phyloP scores from a whole-genome alignment of 1,140 invertebrate species.

The Drosophila erecta region DNA sequence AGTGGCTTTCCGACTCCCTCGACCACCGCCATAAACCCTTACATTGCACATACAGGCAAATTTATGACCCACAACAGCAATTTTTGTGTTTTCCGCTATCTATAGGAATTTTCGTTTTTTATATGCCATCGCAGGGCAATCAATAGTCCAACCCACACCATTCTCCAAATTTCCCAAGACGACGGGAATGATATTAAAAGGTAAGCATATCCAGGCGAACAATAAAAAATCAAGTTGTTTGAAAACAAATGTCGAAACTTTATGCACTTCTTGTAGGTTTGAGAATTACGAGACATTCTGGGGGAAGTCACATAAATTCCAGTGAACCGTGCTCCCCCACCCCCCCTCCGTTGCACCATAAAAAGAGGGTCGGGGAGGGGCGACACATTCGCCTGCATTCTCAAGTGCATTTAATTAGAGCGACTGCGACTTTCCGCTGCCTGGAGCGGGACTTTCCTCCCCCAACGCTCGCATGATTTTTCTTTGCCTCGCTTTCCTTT shows the following conservation, averaged over 20 bases:
- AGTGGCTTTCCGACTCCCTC: slow-evolving; percentile 13
- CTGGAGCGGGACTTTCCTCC: slow-evolving; percentile 22
- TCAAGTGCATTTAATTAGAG: slow-evolving; percentile 81
- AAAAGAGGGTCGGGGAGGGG: background rate
- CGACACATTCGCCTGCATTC: slow-evolving; percentile 37
- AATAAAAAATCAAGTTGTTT: slow-evolving; percentile 66
- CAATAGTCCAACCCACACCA: slow-evolving; percentile 6
- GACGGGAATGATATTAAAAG: slow-evolving; percentile 72
- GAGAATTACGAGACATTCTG: slow-evolving; percentile 74
- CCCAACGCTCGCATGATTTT: slow-evolving; percentile 12
- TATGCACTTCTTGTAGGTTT: slow-evolving; percentile 54
- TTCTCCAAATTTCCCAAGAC: slow-evolving; percentile 6
- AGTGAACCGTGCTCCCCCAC: slow-evolving; percentile 53
- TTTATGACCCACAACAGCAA: slow-evolving; percentile 65
- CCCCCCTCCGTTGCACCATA: background rate
- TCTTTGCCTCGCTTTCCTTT: slow-evolving; percentile 52
- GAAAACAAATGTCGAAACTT: slow-evolving; percentile 68
- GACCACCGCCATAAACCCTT: slow-evolving; percentile 1
- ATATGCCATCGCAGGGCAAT: slow-evolving; percentile 42
- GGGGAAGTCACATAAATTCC: slow-evolving; percentile 73
- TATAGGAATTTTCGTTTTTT: slow-evolving; percentile 38
- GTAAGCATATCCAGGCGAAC: slow-evolving; percentile 73
- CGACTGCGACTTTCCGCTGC: slow-evolving; percentile 46
- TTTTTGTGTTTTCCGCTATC: slow-evolving; percentile 2
- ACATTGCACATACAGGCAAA: slow-evolving; percentile 48